phyloP scores from a whole-genome alignment of 2,888 invertebrate species.

The Octonoba sinensis region DNA sequence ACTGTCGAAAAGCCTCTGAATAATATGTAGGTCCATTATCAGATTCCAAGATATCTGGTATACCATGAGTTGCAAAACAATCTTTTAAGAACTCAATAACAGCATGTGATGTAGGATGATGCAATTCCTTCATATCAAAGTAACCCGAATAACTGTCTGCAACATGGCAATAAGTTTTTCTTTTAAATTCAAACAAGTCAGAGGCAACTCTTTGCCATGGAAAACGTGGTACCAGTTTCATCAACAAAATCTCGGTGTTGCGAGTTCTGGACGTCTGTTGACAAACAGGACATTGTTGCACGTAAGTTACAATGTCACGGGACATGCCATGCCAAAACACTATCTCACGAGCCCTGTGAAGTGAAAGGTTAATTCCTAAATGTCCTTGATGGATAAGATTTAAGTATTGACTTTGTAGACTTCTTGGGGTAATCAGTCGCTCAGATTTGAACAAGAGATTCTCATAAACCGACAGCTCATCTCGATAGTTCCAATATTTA shows the following conservation, averaged over 20 bases:
- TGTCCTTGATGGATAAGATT: slow-evolving; percentile 10
- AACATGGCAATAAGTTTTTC: neutral
- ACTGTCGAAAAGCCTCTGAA: too few species aligned
- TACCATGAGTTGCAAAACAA: too few species aligned
- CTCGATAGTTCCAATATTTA: slow-evolving; percentile 10
- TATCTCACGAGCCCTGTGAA: neutral
- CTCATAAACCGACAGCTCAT: slow-evolving; percentile 4
- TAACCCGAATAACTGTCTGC: slow-evolving; percentile 8
- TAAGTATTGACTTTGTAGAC: slow-evolving; percentile 4
- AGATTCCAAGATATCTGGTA: too few species aligned
- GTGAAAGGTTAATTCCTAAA: neutral
- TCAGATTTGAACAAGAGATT: slow-evolving; percentile 8
- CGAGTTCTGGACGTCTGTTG: slow-evolving; percentile 3
- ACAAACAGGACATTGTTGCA: slow-evolving; percentile 1
- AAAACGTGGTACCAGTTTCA: slow-evolving; percentile 6
- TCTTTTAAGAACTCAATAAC: slow-evolving; percentile 4
- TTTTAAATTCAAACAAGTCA: slow-evolving; percentile 5
- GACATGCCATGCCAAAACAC: slow-evolving; percentile 8
- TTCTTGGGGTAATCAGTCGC: neutral
- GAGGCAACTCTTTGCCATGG: slow-evolving; percentile 9
- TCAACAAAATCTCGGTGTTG: slow-evolving; percentile 1
- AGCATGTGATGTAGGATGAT: neutral
- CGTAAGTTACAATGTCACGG: neutral
- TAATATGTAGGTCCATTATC: too few species aligned
- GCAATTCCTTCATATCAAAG: slow-evolving; percentile 3